Evolutionary conservation across 2,888 invertebrate genomes (phyloP).

Genomic region (Amiota mariae): DNA sequence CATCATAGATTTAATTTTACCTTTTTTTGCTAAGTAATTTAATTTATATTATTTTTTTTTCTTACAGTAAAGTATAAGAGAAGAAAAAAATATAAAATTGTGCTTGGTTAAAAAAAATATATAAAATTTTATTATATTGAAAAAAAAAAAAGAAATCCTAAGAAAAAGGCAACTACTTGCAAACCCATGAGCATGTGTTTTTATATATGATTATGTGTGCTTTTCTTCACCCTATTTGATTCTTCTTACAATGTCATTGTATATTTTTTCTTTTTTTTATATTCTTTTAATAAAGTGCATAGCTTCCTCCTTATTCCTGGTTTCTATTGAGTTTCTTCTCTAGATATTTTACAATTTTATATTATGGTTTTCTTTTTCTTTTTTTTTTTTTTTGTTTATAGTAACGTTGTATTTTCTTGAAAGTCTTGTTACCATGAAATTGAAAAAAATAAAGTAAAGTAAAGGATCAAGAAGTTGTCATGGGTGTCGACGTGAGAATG

Average conservation of each 20-base stretch:
- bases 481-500: not conserved
- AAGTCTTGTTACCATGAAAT: not conserved
- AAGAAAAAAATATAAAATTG: conserved; percentile 12
- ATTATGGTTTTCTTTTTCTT: no score
- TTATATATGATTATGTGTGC: conserved; percentile 52
- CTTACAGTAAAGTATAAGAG: conserved; percentile 49
- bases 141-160: conserved; percentile 9
- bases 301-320: conserved; percentile 33
- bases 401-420: conserved; percentile 6
- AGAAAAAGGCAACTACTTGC: conserved; percentile 23
- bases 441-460: no score
- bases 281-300: not conserved
- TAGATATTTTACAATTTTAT: not conserved
- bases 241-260: conserved; percentile 30
- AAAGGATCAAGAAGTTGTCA: not conserved
- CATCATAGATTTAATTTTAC: no score
- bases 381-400: not conserved
- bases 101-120: conserved; percentile 16
- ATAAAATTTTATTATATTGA: not conserved
- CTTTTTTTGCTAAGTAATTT: conserved; percentile 37
- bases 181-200: conserved; percentile 54
- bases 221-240: not conserved
- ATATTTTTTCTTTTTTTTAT: not conserved
- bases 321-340: conserved; percentile 33
- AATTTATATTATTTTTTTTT: conserved; percentile 37